These are phyloP conservation scores for Discoglossus pictus DNA, from an alignment of 2,797 vertebrate species.

Conservation along the genomic window DNA sequence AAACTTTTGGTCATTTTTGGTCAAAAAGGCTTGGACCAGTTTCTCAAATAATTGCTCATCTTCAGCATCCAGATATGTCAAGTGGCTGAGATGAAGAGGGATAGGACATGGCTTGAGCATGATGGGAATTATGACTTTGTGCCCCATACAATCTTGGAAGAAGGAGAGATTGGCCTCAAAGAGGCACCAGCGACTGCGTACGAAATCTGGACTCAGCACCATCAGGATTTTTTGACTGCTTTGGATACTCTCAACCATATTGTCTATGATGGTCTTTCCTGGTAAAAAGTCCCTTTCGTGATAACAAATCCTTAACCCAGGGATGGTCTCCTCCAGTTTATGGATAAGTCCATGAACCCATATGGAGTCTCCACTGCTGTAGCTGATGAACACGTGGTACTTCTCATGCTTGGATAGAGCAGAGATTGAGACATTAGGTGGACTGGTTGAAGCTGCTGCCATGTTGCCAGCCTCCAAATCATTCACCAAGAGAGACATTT, in stretches of 20 bases:
- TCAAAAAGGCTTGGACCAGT: conserved; percentile 60
- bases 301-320: conserved; percentile 58
- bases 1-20: conserved; percentile 53
- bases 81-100: conserved; percentile 66
- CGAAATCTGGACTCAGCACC: conserved; percentile 68
- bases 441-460: background rate
- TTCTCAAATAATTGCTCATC: conserved; percentile 58
- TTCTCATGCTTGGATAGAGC: conserved; percentile 50
- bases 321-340: conserved; percentile 54
- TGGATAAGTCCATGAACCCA: conserved; percentile 60
- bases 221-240: conserved; percentile 69
- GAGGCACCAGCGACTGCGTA: conserved; percentile 70
- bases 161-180: conserved; percentile 69
- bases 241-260: conserved; percentile 62
- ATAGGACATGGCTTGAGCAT: conserved; percentile 61
- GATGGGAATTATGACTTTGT: conserved; percentile 62
- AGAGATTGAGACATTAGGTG: conserved; percentile 17
- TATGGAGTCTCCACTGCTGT: conserved; percentile 58
- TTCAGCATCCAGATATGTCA: conserved; percentile 65
- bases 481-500: no score
- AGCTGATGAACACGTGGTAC: conserved; percentile 67
- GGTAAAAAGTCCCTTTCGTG: conserved; percentile 66
- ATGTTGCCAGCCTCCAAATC: no score
- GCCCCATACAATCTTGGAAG: conserved; percentile 63
- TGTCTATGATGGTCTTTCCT: conserved; percentile 65